phyloP scores from a whole-genome alignment of 2,113 vertebrate species.

The Larimichthys crocea region DNA sequence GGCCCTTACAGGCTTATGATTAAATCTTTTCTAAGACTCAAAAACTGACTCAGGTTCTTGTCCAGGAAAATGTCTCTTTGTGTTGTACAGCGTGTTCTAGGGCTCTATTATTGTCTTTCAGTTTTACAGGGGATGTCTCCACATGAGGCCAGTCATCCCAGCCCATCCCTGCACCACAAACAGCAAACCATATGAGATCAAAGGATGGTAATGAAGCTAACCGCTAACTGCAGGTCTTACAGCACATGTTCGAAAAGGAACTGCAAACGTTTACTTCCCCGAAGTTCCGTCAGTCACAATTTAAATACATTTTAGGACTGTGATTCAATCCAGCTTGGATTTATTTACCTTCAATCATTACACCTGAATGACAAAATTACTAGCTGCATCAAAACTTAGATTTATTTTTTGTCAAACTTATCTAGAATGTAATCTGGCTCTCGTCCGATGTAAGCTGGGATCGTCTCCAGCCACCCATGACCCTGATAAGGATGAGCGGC shows the following conservation, averaged over 20 bases:
- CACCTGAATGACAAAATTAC: background rate
- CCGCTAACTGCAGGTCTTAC: constrained; percentile 57
- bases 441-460: too few species aligned
- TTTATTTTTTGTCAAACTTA: background rate
- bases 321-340: constrained; percentile 13
- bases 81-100: constrained; percentile 35
- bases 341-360: constrained; percentile 21
- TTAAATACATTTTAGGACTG: constrained; percentile 26
- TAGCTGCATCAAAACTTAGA: background rate
- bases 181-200: constrained; percentile 67
- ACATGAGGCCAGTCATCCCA: constrained; percentile 31
- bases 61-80: constrained; percentile 44
- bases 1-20: constrained; percentile 30
- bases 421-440: too few species aligned
- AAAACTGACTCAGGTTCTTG: constrained; percentile 28
- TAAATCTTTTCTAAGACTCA: constrained; percentile 33
- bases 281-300: constrained; percentile 21
- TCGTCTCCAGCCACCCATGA: too few species aligned
- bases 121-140: constrained; percentile 49
- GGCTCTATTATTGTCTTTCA: constrained; percentile 61
- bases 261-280: constrained; percentile 45
- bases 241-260: constrained; percentile 40
- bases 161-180: constrained; percentile 67
- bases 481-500: too few species aligned
- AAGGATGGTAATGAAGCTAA: constrained; percentile 53